A percentile compares a stretch with the other conserved stretches of the same genome.
These are phyloP conservation scores for Tichodroma muraria DNA, from an alignment of 2,113 vertebrate genomes.

Conservation along the genomic window DNA sequence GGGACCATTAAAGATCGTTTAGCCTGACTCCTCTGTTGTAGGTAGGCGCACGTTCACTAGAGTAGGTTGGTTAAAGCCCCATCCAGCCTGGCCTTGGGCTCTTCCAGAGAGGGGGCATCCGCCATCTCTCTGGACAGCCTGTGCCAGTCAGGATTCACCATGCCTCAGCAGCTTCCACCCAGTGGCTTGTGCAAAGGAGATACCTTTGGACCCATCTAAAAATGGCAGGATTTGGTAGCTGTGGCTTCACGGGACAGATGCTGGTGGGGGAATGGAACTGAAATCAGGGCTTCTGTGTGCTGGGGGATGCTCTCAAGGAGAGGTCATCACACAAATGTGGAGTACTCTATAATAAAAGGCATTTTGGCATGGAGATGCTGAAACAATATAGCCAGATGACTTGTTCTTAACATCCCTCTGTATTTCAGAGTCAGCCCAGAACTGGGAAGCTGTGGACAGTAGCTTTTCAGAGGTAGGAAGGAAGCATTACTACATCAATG, in stretches of 20 bases:
- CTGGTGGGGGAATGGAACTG: background rate
- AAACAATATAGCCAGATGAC: background rate
- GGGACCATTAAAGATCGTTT: background rate
- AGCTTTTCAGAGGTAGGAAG: slow-evolving; percentile 53
- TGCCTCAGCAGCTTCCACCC: background rate
- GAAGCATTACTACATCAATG: slow-evolving; percentile 82
- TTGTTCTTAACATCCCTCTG: background rate
- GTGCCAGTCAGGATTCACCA: background rate
- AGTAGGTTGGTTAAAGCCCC: background rate
- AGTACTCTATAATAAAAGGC: background rate
- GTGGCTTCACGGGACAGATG: background rate
- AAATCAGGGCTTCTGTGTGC: background rate
- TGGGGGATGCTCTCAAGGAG: background rate
- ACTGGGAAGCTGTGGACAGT: slow-evolving; percentile 88
- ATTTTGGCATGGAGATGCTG: background rate
- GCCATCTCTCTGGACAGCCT: background rate
- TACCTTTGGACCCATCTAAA: background rate
- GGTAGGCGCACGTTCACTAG: background rate
- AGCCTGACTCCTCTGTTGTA: too few species aligned
- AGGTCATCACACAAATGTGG: background rate
- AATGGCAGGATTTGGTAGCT: background rate
- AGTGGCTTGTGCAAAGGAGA: background rate
- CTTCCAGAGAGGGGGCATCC: background rate
- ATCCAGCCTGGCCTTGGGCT: background rate
- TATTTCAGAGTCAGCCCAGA: slow-evolving; percentile 75